Percentiles rank a stretch among this genome's conserved stretches.
These are phyloP conservation scores for Molossus alvarezi DNA, from an alignment of 2,797 vertebrate genomes.

Conservation along the genomic window DNA sequence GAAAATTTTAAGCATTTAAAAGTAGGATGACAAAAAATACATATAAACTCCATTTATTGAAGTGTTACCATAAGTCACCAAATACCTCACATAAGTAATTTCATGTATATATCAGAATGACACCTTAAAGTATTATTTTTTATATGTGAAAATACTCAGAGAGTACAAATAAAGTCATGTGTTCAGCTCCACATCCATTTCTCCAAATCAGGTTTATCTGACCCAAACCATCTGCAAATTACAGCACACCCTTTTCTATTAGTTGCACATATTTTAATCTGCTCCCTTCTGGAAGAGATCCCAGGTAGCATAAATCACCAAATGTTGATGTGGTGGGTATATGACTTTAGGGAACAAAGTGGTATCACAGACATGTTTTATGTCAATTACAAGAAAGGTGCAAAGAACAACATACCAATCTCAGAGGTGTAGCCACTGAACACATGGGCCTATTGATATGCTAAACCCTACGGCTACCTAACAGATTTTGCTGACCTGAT, in stretches of 20 bases:
- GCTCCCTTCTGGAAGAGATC: conserved; percentile 62
- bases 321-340: conserved; percentile 70
- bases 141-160: conserved; percentile 29
- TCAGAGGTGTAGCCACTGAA: conserved; percentile 22
- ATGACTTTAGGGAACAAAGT: conserved; percentile 62
- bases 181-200: conserved; percentile 28
- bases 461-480: conserved; percentile 6
- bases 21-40: background rate
- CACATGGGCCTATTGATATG: background rate
- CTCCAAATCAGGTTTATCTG: conserved; percentile 8
- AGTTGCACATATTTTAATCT: conserved; percentile 68
- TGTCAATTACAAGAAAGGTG: conserved; percentile 69
- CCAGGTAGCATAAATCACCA: conserved; percentile 63
- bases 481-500: background rate
- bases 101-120: too few relatives aligned
- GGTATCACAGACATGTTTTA: conserved; percentile 60
- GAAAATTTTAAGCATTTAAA: background rate
- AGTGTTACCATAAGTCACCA: background rate
- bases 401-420: conserved; percentile 58
- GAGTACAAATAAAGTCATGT: background rate
- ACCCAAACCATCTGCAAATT: background rate
- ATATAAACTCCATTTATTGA: background rate
- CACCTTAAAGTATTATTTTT: background rate
- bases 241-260: conserved; percentile 2
- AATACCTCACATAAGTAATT: background rate